Evolutionary conservation across 2,888 invertebrate genomes (phyloP).

Genomic region (Leptopterna dolabrata): DNA sequence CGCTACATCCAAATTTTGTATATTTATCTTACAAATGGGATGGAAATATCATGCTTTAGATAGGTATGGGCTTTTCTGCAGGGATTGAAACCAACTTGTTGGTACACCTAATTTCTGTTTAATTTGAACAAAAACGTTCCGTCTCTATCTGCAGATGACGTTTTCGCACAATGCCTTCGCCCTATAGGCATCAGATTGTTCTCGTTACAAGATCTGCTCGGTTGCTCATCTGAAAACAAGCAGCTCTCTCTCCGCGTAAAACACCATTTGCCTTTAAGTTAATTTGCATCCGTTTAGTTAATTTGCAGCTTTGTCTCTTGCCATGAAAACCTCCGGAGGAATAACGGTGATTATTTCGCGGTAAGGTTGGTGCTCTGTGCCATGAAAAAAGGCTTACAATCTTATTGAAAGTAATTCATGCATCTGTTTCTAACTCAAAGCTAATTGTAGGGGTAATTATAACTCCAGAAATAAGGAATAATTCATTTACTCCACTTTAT

Average conservation of each 20-base stretch:
- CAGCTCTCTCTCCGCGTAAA: neutral
- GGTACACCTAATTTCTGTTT: no score
- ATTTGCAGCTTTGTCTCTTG: constrained; percentile 15
- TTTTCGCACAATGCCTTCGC: no score
- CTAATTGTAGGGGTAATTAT: neutral
- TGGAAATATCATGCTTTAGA: no score
- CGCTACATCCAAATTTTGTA: no score
- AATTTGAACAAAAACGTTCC: no score
- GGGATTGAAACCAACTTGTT: no score
- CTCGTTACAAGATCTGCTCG: neutral
- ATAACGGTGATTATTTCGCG: neutral
- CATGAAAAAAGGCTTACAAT: neutral
- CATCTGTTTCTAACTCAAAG: neutral
- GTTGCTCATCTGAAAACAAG: neutral
- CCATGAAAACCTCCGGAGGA: neutral
- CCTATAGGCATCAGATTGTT: neutral
- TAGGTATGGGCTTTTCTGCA: no score
- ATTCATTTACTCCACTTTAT: no score
- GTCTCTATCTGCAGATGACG: no score
- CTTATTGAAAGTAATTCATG: neutral
- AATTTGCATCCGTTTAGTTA: constrained; percentile 24
- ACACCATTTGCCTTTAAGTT: neutral
- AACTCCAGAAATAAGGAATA: no score
- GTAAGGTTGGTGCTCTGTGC: neutral
- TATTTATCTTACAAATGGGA: no score